Base-by-base conservation (phyloP, 2,888 invertebrate genomes). In the Campoplex capitator region DNA sequence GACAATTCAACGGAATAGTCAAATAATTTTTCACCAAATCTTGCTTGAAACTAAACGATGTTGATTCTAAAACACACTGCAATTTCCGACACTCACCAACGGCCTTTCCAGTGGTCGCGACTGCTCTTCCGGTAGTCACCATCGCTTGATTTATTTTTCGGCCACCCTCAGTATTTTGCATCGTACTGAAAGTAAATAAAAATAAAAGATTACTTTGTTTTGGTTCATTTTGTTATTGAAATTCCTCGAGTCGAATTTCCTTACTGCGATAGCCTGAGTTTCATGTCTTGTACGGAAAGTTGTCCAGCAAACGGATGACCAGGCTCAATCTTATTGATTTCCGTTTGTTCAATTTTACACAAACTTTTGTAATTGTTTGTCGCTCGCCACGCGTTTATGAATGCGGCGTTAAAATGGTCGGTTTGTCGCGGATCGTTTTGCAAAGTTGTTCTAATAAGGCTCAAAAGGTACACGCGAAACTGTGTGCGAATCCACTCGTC, bases 401-500 rank as follows among this genome's bases (percentile, higher is more conserved):
- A 99, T 88, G 96, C 95, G 3, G 96, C 95, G 94, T 99, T 99
- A 95, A 98, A 99, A 90, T 98, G 97, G 90, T 99, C 98, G 73
- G 96, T 95, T 93, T 98, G 98, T 89, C 97, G 96, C 85, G 96
- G 96, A 67, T 97, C 97, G 90, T 97, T 96, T 89, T 97, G 94
- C 88, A 97, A 95, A 54, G 98, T 97, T 11, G 98, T 98, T 91
- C 98, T 96, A 89, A 98, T 93, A 85, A 98, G 95, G 92, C 98
- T 97, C 90, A 98, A 95, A 88, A 98, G 95, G 93, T 98, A 98
- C 76, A 97, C 97, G 89, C 97, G 97, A 94, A 99, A 99, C 94
- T 99, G 99, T 78, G 98, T 97, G 89, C 99, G 96, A 88, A 99
- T 97, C 99, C 99, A 99, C 90, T 98, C 97, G 93, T 99, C 99